Percentiles rank a stretch among this genome's conserved stretches.
Evolutionary conservation across 2,888 invertebrate genomes (phyloP).

Genomic region (Acleris laterana): DNA sequence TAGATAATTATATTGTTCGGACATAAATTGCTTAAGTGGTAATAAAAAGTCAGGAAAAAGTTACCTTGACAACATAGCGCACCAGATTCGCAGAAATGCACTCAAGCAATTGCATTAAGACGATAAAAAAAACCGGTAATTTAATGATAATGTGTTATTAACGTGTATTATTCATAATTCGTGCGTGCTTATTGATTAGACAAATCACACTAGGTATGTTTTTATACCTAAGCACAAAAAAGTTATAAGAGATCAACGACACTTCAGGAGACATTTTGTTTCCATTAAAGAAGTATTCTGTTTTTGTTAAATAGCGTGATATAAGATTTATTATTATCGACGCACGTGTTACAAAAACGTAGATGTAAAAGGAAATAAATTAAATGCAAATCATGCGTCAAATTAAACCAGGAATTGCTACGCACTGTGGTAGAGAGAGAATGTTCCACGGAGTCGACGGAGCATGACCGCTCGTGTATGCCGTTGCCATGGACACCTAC

Average conservation of each 20-base stretch:
- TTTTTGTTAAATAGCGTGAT: no score
- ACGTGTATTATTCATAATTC: neutral
- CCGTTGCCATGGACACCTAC: slow-evolving; percentile 58
- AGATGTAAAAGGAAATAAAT: neutral
- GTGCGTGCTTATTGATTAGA: neutral
- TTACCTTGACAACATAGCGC: neutral
- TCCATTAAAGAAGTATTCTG: no score
- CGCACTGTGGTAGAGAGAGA: slow-evolving; percentile 10
- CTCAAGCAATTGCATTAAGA: neutral
- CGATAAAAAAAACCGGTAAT: neutral
- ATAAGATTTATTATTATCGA: neutral
- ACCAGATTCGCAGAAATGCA: neutral
- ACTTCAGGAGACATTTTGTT: no score
- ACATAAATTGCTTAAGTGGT: neutral
- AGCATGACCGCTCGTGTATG: slow-evolving; percentile 65
- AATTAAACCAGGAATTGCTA: slow-evolving; percentile 10
- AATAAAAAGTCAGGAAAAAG: neutral
- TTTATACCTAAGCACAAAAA: neutral
- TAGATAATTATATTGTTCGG: no score
- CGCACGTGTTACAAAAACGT: neutral
- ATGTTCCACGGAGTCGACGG: slow-evolving; percentile 49
- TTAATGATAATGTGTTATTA: neutral
- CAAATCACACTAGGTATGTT: neutral
- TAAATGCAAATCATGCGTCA: slow-evolving; percentile 17
- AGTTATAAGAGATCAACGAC: neutral